Conservation (phyloP, 2,113 vertebrate genomes). For the Neofelis nebulosa region DNA sequence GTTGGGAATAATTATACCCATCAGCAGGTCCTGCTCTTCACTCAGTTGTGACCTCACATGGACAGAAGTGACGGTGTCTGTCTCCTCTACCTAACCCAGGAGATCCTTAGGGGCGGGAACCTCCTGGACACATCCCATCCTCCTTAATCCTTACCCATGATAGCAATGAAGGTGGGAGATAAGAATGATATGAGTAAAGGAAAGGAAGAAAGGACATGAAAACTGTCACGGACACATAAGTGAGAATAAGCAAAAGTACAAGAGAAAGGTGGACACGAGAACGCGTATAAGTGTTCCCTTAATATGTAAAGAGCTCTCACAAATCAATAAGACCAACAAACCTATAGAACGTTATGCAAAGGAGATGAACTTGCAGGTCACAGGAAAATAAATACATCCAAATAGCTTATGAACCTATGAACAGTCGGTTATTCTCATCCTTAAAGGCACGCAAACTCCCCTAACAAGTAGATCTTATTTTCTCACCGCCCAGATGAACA, state of each 20-base stretch:
- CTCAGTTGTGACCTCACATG: not conserved
- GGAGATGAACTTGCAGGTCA: not conserved
- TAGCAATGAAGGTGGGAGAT: not conserved
- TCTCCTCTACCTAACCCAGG: not conserved
- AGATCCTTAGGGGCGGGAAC: not conserved
- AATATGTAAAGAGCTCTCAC: conserved; percentile 26
- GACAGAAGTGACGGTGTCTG: not conserved
- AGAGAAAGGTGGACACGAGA: not conserved
- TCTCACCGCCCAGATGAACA: not conserved
- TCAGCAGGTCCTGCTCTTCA: not conserved
- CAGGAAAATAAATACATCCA: not conserved
- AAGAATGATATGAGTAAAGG: not conserved
- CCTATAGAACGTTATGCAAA: not conserved
- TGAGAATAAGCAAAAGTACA: not conserved
- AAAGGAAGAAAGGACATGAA: not conserved
- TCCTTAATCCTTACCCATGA: not conserved
- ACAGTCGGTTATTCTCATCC: not conserved
- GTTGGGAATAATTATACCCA: not conserved
- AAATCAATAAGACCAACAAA: not conserved
- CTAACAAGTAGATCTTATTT: not conserved
- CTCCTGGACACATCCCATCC: not conserved
- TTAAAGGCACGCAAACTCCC: not conserved
- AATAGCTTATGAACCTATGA: not conserved
- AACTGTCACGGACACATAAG: not conserved
- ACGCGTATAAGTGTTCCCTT: not conserved